phyloP scores from a whole-genome alignment of 2,113 vertebrate genomes.

The Chloropsis cyanopogon region DNA sequence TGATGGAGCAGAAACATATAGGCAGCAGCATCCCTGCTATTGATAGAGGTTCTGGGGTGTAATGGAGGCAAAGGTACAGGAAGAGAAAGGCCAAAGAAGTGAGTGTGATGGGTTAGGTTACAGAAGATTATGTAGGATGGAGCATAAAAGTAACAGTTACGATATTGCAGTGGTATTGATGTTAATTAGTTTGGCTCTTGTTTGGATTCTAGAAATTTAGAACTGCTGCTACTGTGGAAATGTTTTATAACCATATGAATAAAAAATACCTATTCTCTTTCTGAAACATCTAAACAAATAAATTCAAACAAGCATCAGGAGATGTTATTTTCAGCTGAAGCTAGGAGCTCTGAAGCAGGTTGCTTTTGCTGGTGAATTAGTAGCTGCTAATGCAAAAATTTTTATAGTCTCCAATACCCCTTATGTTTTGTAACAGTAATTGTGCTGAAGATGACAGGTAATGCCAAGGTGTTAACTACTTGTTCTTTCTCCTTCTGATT shows the following conservation, averaged over 20 bases:
- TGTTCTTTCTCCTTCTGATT: not conserved
- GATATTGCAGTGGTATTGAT: not conserved
- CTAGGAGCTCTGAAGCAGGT: not conserved
- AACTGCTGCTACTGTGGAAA: not conserved
- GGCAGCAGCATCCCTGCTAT: not conserved
- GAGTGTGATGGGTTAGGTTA: fast-evolving
- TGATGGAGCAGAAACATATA: fast-evolving
- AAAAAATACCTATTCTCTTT: not conserved
- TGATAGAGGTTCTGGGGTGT: not conserved
- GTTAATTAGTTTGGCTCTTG: not conserved
- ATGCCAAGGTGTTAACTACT: not conserved
- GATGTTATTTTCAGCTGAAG: not conserved
- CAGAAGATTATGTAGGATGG: not conserved
- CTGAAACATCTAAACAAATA: not conserved
- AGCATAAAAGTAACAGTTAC: not conserved
- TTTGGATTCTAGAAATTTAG: not conserved
- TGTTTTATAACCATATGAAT: not conserved
- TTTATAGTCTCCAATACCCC: not conserved
- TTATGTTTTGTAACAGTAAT: not conserved
- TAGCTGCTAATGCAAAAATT: not conserved
- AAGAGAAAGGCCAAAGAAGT: not conserved
- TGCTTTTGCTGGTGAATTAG: not conserved
- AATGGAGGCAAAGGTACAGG: not conserved
- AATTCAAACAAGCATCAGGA: not conserved
- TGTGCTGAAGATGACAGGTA: not conserved